Evolutionary conservation across 1,140 invertebrate species (phyloP).

Genomic region (Heliothis subflexa): DNA sequence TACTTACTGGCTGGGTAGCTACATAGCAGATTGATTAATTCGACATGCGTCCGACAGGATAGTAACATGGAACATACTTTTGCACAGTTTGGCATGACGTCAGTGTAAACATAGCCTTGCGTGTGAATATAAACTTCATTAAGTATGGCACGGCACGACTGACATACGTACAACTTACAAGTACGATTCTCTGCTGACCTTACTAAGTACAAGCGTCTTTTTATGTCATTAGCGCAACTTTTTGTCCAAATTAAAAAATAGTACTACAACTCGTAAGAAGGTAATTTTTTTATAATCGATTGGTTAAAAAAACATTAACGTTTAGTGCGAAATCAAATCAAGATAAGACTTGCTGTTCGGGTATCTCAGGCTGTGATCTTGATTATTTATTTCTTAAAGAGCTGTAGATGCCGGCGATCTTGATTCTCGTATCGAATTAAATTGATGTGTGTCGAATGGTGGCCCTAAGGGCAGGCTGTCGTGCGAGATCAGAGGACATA

Average conservation of each 20-base stretch:
- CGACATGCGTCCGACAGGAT: conserved; percentile 34
- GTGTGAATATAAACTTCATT: conserved; percentile 51
- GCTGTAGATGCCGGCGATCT: conserved; percentile 35
- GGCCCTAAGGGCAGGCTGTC: conserved; percentile 56
- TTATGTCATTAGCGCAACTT: conserved; percentile 24
- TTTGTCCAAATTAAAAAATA: background rate
- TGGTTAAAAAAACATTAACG: background rate
- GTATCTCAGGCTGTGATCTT: background rate
- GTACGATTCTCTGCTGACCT: conserved; percentile 34
- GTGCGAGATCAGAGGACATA: conserved; percentile 63
- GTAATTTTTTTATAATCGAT: background rate
- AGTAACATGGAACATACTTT: conserved; percentile 33
- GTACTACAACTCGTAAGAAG: background rate
- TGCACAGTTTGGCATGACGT: conserved; percentile 52
- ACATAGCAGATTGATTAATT: conserved; percentile 40
- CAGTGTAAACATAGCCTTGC: conserved; percentile 53
- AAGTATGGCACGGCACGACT: conserved; percentile 11
- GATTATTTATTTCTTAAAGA: conserved; percentile 26
- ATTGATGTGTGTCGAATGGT: conserved; percentile 67
- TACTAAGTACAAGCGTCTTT: background rate
- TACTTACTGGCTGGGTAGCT: background rate
- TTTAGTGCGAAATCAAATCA: conserved; percentile 9
- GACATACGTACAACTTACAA: conserved; percentile 24
- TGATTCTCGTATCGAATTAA: conserved; percentile 59
- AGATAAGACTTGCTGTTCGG: background rate